A percentile compares a stretch with the other conserved stretches of the same genome.
phyloP scores from a whole-genome alignment of 1,140 invertebrate genomes.

The Lethrus apterus region DNA sequence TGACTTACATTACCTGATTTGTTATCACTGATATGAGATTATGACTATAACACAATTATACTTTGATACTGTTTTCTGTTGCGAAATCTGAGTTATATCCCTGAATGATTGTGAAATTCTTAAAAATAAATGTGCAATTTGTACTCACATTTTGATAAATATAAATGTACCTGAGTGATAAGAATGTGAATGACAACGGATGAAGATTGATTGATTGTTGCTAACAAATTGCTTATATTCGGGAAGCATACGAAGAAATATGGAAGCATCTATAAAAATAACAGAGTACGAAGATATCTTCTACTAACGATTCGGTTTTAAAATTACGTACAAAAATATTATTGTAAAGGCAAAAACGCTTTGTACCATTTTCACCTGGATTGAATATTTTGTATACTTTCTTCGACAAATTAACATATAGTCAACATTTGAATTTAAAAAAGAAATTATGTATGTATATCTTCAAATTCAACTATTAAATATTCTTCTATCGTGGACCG shows the following conservation, averaged over 20 bases:
- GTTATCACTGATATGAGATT: slow-evolving; percentile 28
- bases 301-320: slow-evolving; percentile 19
- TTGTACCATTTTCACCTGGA: slow-evolving; percentile 40
- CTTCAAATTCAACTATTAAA: too few species aligned
- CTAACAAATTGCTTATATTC: slow-evolving; percentile 33
- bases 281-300: slow-evolving; percentile 21
- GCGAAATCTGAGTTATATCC: too few species aligned
- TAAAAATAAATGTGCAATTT: slow-evolving; percentile 6
- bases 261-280: slow-evolving; percentile 34
- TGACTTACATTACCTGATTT: slow-evolving; percentile 27
- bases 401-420: slow-evolving; percentile 3
- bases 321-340: slow-evolving; percentile 38
- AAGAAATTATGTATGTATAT: too few species aligned
- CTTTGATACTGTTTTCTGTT: background rate
- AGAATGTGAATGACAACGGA: background rate
- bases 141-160: slow-evolving; percentile 22
- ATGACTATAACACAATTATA: too few species aligned
- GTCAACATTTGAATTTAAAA: too few species aligned
- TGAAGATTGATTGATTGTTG: slow-evolving; percentile 30
- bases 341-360: slow-evolving; percentile 37
- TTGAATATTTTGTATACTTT: slow-evolving; percentile 23
- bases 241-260: slow-evolving; percentile 33
- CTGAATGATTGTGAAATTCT: background rate
- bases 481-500: too few species aligned
- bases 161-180: slow-evolving; percentile 17